Conservation (phyloP, 2,113 vertebrate genomes). For the Paratilapia polleni region DNA sequence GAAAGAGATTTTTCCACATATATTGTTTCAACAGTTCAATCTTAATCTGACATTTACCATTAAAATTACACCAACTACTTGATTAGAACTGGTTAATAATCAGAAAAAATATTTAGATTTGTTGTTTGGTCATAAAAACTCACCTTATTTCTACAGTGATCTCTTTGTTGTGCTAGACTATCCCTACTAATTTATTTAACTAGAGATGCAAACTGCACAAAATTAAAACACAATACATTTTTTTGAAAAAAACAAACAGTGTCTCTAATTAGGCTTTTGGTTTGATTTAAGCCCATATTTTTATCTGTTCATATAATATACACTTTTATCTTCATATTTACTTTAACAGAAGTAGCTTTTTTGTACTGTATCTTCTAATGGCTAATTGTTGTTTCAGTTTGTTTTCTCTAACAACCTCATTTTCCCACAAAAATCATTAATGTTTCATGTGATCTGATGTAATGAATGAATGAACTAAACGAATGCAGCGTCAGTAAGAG, state of each 20-base stretch:
- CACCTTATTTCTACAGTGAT: not conserved
- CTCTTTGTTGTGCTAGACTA: not conserved
- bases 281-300: not conserved
- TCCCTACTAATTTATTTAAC: not conserved
- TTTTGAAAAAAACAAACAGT: not conserved
- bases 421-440: conserved; percentile 25
- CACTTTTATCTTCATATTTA: not conserved
- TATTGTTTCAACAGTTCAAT: not conserved
- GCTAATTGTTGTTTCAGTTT: not conserved
- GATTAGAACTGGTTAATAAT: not conserved
- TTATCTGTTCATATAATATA: not conserved
- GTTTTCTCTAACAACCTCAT: not conserved
- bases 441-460: conserved; percentile 30
- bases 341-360: not conserved
- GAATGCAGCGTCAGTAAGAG: not conserved
- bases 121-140: not conserved
- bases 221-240: not conserved
- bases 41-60: not conserved
- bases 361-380: not conserved
- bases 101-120: not conserved
- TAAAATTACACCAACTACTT: not conserved
- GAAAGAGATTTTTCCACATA: not conserved
- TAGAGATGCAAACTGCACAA: not conserved
- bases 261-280: too few relatives aligned
- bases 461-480: conserved; percentile 28